Base-by-base conservation (phyloP, 2,888 invertebrate genomes). In the Metellina segmentata region DNA sequence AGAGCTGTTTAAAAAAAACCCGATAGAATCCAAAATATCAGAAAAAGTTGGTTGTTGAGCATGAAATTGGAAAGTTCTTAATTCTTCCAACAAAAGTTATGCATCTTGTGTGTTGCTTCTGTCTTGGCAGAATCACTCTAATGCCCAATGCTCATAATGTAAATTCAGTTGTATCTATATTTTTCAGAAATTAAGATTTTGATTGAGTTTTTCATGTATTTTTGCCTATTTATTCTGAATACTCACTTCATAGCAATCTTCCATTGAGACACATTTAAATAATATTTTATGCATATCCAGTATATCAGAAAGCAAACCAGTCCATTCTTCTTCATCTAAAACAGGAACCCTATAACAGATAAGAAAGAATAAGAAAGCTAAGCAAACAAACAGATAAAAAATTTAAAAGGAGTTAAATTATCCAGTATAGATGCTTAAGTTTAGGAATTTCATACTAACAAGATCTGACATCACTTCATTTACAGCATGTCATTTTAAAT, bases 251-350 rank as follows among this genome's bases (percentile, higher is more conserved):
- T 95, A 95, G 93, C 96, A 96, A 78, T 95, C 94, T 93, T 96
- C 96, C 88, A 95, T 95, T 11, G 96, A 95, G 34, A 97, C 94
- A 93, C 96, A 96, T 0, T 94, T 94, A 94, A 97, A 97, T 19
- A 96, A 95, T 51, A 96, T 95, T 53, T 96, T 95, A 93, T 96
- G 97, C 86, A 97, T 95, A 85, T 96, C 96, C 81, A 97, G 95
- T 93, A 97, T 95, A 93, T 97, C 97, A 93, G 96, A 96, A 52
- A 97, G 95, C n/a, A 97, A 95, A 92, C 96, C 95, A 88, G 96
- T 96, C 97, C 97, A 97, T 90, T 96, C 96, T 20, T 95, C 94
- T 91, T 96, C 95, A 89, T 94, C 95, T 90, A 95, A 94, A 48
- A 95, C 94, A 49, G 95, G 95, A 48, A 78, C 51, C 48, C 91